Evolutionary conservation across 2,888 invertebrate species (phyloP), one percentile per base, ranked within the genome.

Genomic region (Odontocerum albicorne): DNA sequence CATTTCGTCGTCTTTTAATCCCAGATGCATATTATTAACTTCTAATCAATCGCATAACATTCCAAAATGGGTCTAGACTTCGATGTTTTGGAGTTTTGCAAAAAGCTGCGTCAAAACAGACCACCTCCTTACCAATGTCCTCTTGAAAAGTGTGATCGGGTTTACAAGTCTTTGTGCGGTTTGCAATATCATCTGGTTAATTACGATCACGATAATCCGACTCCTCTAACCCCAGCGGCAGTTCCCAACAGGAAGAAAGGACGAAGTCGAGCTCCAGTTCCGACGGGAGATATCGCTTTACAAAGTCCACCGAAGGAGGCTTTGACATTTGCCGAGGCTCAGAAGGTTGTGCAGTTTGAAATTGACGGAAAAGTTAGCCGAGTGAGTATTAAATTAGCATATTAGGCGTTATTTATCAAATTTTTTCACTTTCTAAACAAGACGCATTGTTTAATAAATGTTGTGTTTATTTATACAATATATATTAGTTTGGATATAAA

Each of bases 51-150:
- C 21, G 13, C 21, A 3, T 38, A 17, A 39, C n/a, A 16, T 21
- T 27, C 36, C 13, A 53, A 57, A 73, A 88, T 88, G 89, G 89
- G 87, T 65, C 79, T 90, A 65, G 90, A 91, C 72, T 91, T 92
- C 75, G 92, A 93, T 77, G 87, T 92, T 64, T 79, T 88, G 65
- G 89, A 88, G 70, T 92, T 90, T 74, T 90, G 90, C 69, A 87
- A 88, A 70, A 90, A 91, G 74, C 80, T 92, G 62, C 81, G 85
- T 55, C 86, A 86, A 63, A 88, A 87, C 68, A 88, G 88, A 67
- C 82, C 84, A 45, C 92, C 93, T 47, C 93, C 93, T 45, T 93
- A 90, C 72, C 85, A 86, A 65, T 95, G 94, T 67, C 94, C 94
- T 6, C 80, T 92, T 47, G 85, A 86, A 64, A 87, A 88, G 66